Base-by-base conservation (phyloP, 23 tunicate genomes). In the Clavelina lepadiformis region DNA sequence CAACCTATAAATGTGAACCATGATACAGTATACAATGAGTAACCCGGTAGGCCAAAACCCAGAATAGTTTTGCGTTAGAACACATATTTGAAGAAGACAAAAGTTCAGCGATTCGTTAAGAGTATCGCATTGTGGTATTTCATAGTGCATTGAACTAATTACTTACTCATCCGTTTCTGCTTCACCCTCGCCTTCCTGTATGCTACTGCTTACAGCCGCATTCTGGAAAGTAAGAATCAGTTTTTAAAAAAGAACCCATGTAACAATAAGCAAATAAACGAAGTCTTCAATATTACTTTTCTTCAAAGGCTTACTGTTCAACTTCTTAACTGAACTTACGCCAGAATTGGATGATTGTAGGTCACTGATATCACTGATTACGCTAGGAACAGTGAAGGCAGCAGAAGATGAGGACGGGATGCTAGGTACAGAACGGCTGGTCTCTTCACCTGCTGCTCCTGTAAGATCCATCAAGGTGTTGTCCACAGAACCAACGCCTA, bases 141-240 rank as follows among this genome's bases (percentile, higher is more conserved):
- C n/a, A n/a, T n/a, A n/a, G 49, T 8, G 11, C 49, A 54, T 7
- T 18, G 24, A 54, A 54, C 6, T 8, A 21, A 55, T 22, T 8
- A 61, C 77, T 58, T 36, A 58, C 77, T 75, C 82, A 2, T 53
- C 72, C 3, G 38, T 24, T 25, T 84, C 78, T 6, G 35, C 38
- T 45, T 38, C 82, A n/a, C 46, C 54, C 53, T 75, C 82, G 25
- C 51, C 73, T n/a, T 68, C 82, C 36, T 75, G 77, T 3, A 75
- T 84, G 71, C 93, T 84, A 56, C 91, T 83, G 61, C 81, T 82
- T 35, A 84, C 93, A 3, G 93, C 93, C 21, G 78, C 82, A 53
- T 60, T 61, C 74, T 67, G 53, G 20, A 34, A 58, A n/a, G n/a
- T n/a, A n/a, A n/a, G n/a, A n/a, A n/a, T n/a, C n/a, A n/a, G n/a